These are phyloP conservation scores for Achatina immaculata DNA, from an alignment of 1,140 invertebrate genomes.

Conservation along the genomic window DNA sequence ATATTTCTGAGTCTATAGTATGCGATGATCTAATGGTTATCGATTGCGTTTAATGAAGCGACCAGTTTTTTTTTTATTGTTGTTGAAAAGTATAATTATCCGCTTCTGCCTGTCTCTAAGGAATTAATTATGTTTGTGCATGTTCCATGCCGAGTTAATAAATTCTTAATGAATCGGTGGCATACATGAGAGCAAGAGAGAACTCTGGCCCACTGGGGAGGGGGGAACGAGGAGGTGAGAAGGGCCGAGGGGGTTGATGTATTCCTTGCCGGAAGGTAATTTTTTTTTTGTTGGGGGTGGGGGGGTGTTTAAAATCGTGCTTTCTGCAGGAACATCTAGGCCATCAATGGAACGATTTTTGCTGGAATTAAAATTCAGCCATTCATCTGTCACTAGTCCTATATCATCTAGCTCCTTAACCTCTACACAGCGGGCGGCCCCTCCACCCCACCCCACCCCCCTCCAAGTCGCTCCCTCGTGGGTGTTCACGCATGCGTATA, in stretches of 20 bases:
- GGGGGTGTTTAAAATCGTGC: not conserved
- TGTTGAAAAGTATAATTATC: too few species aligned
- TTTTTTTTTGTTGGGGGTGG: too few species aligned
- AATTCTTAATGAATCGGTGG: not conserved
- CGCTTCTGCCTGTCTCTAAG: not conserved
- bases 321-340: not conserved
- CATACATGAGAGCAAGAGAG: not conserved
- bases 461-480: too few species aligned
- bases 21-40: not conserved
- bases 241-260: too few species aligned
- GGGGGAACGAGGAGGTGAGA: too few species aligned
- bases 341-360: not conserved
- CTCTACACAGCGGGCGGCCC: too few species aligned
- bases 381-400: not conserved
- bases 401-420: too few species aligned
- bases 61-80: not conserved
- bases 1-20: too few species aligned
- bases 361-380: not conserved
- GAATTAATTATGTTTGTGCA: not conserved
- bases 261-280: too few species aligned
- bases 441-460: too few species aligned
- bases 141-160: not conserved
- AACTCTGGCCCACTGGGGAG: too few species aligned
- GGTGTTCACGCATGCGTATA: too few species aligned
- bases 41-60: not conserved